Conservation (phyloP, 92 coral and sea anemone genomes). For the Scolanthus callimorphus region DNA sequence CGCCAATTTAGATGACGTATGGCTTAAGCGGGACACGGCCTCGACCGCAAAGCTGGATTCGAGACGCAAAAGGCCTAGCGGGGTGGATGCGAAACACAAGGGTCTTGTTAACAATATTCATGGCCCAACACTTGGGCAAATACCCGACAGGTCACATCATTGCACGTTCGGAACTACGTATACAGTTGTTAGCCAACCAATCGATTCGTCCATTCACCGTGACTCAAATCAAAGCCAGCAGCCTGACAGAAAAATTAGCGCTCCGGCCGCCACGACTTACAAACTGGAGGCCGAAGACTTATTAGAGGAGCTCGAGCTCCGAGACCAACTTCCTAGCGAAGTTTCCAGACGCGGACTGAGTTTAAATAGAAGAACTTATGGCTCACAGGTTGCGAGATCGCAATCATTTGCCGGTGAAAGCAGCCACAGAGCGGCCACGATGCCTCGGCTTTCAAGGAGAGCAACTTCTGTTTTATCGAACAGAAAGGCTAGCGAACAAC, state of each 20-base stretch:
- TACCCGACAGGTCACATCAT: constrained; percentile 38
- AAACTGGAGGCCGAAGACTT: background rate
- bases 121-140: constrained; percentile 8
- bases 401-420: background rate
- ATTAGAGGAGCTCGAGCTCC: background rate
- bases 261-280: background rate
- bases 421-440: constrained; percentile 11
- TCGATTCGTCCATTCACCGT: background rate
- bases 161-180: constrained; percentile 56
- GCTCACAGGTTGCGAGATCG: background rate
- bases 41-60: background rate
- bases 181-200: constrained; percentile 59
- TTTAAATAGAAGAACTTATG: constrained; percentile 19
- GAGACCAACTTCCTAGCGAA: background rate
- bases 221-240: background rate
- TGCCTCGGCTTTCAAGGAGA: constrained; percentile 34
- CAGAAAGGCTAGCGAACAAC: constrained; percentile 22
- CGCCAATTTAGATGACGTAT: constrained; percentile 13
- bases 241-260: background rate
- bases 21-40: constrained; percentile 17
- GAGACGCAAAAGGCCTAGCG: constrained; percentile 20
- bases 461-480: constrained; percentile 10
- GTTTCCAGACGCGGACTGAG: constrained; percentile 1
- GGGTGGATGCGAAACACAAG: background rate
- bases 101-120: constrained; percentile 6